Evolutionary conservation across 2,113 vertebrate genomes (phyloP).

Genomic region (Catagonus wagneri): DNA sequence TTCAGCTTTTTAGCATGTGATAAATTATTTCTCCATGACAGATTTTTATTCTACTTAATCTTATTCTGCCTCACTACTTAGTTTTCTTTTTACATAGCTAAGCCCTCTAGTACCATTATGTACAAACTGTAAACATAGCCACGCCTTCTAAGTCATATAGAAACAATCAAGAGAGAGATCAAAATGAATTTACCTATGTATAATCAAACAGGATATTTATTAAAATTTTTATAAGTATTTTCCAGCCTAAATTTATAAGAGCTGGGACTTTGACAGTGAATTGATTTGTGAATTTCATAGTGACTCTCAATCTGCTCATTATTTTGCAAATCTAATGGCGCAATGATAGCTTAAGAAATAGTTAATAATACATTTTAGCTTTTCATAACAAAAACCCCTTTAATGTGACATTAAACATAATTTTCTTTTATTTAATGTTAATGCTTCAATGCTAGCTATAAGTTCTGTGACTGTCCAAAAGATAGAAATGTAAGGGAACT

Average conservation of each 20-base stretch:
- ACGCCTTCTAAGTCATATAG: not conserved
- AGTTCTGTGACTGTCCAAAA: constrained; percentile 49
- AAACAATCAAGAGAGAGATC: not conserved
- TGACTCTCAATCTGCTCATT: not conserved
- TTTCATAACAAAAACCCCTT: not conserved
- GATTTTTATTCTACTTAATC: constrained; percentile 27
- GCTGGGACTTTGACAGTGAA: not conserved
- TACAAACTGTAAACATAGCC: not conserved
- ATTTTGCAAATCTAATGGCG: not conserved
- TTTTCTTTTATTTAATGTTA: constrained; percentile 35
- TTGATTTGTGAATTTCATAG: constrained; percentile 24
- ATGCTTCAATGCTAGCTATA: not conserved
- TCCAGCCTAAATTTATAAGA: not conserved
- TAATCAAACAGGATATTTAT: not conserved
- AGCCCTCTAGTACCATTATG: not conserved
- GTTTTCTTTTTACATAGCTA: not conserved
- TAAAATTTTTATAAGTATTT: constrained; percentile 8
- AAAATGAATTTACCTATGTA: not conserved
- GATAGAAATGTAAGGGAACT: constrained; percentile 62
- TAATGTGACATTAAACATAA: not conserved
- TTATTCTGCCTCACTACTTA: not conserved
- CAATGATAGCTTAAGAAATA: not conserved
- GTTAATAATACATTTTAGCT: not conserved
- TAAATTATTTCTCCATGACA: not conserved
- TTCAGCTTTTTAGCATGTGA: not conserved